A percentile compares a stretch with the other conserved stretches of the same genome.
These are phyloP conservation scores for Colossoma macropomum DNA, from an alignment of 2,113 vertebrate genomes.

Conservation along the genomic window DNA sequence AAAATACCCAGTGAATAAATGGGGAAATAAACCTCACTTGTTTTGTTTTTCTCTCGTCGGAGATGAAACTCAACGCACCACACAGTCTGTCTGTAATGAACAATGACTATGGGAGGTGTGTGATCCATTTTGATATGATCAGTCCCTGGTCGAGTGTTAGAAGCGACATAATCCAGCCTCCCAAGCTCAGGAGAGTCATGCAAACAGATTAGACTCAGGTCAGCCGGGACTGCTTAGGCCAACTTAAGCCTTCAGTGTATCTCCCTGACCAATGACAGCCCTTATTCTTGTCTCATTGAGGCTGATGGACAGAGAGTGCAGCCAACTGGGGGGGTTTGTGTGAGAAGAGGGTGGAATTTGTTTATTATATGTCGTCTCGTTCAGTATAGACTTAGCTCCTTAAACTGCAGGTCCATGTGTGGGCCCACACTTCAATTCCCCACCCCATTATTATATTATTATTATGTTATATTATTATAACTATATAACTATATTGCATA, in stretches of 20 bases:
- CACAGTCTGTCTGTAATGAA: conserved; percentile 51
- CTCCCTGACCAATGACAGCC: background rate
- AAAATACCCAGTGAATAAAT: too few species aligned
- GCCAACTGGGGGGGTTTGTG: too few species aligned
- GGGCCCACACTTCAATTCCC: background rate
- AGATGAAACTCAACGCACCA: background rate
- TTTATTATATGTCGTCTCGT: too few species aligned
- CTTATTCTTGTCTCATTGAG: conserved; percentile 4
- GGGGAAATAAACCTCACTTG: background rate
- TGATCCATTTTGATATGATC: conserved; percentile 68
- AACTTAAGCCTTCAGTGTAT: background rate
- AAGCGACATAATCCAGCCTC: conserved; percentile 57
- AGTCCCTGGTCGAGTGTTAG: conserved; percentile 52
- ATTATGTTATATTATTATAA: too few species aligned
- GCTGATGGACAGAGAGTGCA: too few species aligned
- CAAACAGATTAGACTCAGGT: conserved; percentile 44
- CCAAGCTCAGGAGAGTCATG: conserved; percentile 19
- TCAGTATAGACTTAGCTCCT: background rate
- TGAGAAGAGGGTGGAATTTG: too few species aligned
- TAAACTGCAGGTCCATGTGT: background rate
- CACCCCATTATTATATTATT: too few species aligned
- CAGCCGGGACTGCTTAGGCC: conserved; percentile 5
- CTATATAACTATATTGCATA: too few species aligned
- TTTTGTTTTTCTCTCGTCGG: background rate
- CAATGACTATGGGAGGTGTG: conserved; percentile 45